Percentiles rank a stretch among this genome's conserved stretches.
phyloP scores from a whole-genome alignment of 2,888 invertebrate species.

The Cephus nigrinus region DNA sequence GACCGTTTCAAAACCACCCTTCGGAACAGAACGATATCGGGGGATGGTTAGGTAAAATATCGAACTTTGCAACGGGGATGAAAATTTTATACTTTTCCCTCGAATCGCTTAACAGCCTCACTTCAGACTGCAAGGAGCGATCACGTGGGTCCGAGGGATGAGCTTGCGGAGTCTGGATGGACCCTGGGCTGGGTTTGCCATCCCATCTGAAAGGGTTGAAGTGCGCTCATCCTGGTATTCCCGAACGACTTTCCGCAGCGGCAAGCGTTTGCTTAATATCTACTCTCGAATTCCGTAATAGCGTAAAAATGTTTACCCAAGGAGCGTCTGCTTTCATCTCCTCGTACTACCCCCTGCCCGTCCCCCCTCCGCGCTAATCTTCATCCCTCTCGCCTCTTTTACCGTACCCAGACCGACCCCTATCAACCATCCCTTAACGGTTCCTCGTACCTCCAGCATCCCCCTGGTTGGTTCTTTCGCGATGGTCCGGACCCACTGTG shows the following conservation, averaged over 20 bases:
- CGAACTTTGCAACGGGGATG: neutral
- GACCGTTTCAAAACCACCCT: neutral
- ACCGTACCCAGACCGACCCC: conserved; percentile 21
- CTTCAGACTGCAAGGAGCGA: neutral
- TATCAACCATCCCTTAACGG: conserved; percentile 10
- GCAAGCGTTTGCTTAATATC: conserved; percentile 56
- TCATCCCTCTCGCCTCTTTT: conserved; percentile 14
- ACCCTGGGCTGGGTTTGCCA: neutral
- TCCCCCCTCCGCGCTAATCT: conserved; percentile 10
- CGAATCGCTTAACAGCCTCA: neutral
- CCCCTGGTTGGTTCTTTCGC: conserved; percentile 4
- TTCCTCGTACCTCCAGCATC: conserved; percentile 11
- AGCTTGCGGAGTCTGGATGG: neutral
- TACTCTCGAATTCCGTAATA: conserved; percentile 55
- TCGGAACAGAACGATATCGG: neutral
- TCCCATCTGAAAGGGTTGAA: conserved; percentile 14
- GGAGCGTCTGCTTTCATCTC: conserved; percentile 36
- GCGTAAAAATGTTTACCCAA: conserved; percentile 61
- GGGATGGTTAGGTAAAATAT: neutral
- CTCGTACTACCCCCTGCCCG: conserved; percentile 13
- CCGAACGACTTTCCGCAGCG: conserved; percentile 44
- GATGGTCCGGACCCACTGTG: conserved; percentile 35
- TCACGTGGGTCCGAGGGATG: neutral
- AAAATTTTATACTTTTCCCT: neutral
- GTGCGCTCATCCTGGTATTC: conserved; percentile 8